Evolutionary conservation across 1,140 invertebrate genomes (phyloP).

Genomic region (Drosophila pruinosa): DNA sequence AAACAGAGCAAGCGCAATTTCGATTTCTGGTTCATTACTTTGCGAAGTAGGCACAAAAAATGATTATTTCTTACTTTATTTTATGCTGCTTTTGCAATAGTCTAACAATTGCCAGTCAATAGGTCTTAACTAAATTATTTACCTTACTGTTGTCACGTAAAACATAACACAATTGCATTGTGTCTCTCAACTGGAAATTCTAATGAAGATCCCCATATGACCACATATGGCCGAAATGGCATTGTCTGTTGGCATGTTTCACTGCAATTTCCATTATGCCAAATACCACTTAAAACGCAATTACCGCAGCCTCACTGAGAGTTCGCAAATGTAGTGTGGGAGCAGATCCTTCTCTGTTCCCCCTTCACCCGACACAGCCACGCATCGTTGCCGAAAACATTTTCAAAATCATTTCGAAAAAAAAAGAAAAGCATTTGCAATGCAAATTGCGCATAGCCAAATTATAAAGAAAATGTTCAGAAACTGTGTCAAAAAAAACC

Average conservation of each 20-base stretch:
- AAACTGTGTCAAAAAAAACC: slow-evolving; percentile 5
- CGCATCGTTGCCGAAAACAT: slow-evolving; percentile 55
- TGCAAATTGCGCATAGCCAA: slow-evolving; percentile 64
- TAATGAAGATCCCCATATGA: slow-evolving; percentile 4
- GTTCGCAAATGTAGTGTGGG: slow-evolving; percentile 4
- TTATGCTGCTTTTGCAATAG: neutral
- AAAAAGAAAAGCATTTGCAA: slow-evolving; percentile 38
- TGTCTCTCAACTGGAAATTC: slow-evolving; percentile 13
- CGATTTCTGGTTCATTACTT: slow-evolving; percentile 69
- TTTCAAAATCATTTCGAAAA: slow-evolving; percentile 39
- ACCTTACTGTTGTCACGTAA: neutral
- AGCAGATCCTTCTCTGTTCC: neutral
- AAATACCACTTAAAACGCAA: slow-evolving; percentile 56
- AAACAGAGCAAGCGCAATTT: slow-evolving; percentile 51
- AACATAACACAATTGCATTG: neutral
- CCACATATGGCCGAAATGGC: neutral
- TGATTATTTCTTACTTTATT: neutral
- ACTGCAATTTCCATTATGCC: slow-evolving; percentile 46
- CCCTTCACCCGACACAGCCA: neutral
- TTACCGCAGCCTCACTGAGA: slow-evolving; percentile 43
- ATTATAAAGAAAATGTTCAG: slow-evolving; percentile 39
- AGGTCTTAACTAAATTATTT: neutral
- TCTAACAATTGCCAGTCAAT: too few relatives aligned
- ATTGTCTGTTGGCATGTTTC: slow-evolving; percentile 11
- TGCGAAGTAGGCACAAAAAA: slow-evolving; percentile 1